Evolutionary conservation across 1,140 invertebrate species (phyloP), one percentile per base, ranked within the genome.

Genomic region (Calycopis cecrops): DNA sequence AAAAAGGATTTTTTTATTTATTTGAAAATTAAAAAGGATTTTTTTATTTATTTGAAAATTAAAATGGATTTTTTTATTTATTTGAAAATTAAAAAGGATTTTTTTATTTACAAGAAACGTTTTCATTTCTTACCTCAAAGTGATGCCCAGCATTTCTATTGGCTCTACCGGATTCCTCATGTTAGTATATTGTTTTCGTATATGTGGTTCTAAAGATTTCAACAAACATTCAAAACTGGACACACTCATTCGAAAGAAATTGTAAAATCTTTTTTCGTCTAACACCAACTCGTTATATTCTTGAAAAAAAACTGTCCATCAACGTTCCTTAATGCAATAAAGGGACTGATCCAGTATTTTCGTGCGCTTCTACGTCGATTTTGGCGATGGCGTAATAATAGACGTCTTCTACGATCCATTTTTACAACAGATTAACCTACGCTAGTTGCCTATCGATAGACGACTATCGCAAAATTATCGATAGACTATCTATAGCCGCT

Each of bases 81-180:
- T n/a, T n/a, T n/a, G n/a, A n/a, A n/a, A n/a, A n/a, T n/a, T n/a
- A n/a, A n/a, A n/a, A n/a, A n/a, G n/a, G n/a, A n/a, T n/a, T n/a
- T n/a, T n/a, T n/a, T n/a, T n/a, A n/a, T n/a, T n/a, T n/a, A n/a
- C n/a, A n/a, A n/a, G n/a, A n/a, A n/a, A n/a, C n/a, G n/a, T n/a
- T n/a, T n/a, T n/a, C n/a, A n/a, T n/a, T n/a, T n/a, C n/a, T 65
- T 62, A 65, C 63, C 63, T 65, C 48, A 65, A 59, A 62, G 63
- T 65, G 35, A 65, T 60, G 52, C 60, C 57, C 42, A 67, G 44
- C 60, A 63, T 65, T 65, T 69, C 63, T 57, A 62, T 50, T 62
- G 62, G 62, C 55, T 62, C 65, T 49, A 68, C 57, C 52, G 65
- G 62, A 59, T 65, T 68, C 55, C 62, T 68, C 49, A 62, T 60